Evolutionary conservation across 2,888 invertebrate species (phyloP).

Genomic region (Notodonta dromedarius): DNA sequence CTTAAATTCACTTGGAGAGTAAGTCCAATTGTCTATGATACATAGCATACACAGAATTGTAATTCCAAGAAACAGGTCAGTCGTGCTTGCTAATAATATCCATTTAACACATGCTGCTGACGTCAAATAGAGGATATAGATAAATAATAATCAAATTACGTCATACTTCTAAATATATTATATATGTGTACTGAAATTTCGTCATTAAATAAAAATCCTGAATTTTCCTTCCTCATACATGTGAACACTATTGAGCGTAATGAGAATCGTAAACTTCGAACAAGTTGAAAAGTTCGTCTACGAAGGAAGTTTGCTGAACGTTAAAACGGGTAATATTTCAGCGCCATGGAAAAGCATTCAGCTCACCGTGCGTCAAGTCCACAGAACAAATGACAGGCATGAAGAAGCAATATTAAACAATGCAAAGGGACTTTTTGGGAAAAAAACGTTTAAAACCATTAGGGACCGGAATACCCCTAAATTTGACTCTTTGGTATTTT

Average conservation of each 20-base stretch:
- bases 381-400: constrained; percentile 67
- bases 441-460: constrained; percentile 29
- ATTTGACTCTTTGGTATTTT: neutral
- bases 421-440: constrained; percentile 38
- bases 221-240: neutral
- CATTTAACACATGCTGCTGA: neutral
- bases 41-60: too few species aligned
- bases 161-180: neutral
- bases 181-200: neutral
- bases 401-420: constrained; percentile 69
- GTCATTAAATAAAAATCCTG: neutral
- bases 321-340: constrained; percentile 23
- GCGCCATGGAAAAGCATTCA: constrained; percentile 26
- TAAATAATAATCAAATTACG: neutral
- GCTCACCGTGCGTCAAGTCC: constrained; percentile 62
- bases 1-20: too few species aligned
- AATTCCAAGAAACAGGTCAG: too few species aligned
- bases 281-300: constrained; percentile 24
- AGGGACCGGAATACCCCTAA: constrained; percentile 2
- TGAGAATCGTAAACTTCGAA: constrained; percentile 55
- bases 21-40: too few species aligned
- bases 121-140: neutral
- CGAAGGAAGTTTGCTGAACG: constrained; percentile 24
- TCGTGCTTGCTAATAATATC: too few species aligned
- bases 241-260: constrained; percentile 26